Conservation (phyloP, 2,888 invertebrate genomes). For the Rhaphigaster nebulosa region DNA sequence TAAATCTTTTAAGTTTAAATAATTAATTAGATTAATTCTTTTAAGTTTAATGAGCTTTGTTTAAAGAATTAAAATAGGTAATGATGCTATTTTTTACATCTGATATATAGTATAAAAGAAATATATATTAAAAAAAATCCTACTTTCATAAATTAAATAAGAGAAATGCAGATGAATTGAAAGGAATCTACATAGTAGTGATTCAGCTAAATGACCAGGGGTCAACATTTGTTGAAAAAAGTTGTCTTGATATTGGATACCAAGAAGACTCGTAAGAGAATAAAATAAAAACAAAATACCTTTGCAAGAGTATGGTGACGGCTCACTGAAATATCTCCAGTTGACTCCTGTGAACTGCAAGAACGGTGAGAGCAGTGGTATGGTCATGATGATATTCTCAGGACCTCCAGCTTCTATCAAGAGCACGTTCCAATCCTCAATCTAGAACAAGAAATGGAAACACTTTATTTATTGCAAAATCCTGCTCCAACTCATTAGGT, state of each 20-base stretch:
- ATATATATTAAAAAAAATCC: too few species aligned
- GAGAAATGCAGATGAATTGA: too few species aligned
- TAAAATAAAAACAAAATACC: conserved; percentile 65
- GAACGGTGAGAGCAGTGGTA: conserved; percentile 70
- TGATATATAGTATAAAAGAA: too few species aligned
- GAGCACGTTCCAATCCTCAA: conserved; percentile 70
- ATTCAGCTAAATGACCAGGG: background rate
- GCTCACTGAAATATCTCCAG: conserved; percentile 72
- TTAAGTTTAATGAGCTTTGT: too few species aligned
- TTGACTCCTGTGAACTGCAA: conserved; percentile 71
- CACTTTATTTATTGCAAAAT: background rate
- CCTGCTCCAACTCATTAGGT: too few species aligned
- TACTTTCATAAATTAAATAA: too few species aligned
- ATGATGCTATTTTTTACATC: too few species aligned
- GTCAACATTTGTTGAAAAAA: background rate
- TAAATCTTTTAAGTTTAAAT: too few species aligned
- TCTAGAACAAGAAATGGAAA: conserved; percentile 60
- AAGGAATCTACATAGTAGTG: background rate
- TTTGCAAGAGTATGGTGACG: conserved; percentile 68
- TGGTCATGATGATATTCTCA: conserved; percentile 70
- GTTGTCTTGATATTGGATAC: too few species aligned
- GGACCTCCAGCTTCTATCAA: conserved; percentile 72
- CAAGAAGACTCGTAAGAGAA: too few species aligned
- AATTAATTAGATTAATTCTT: too few species aligned
- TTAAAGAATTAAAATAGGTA: too few species aligned